phyloP scores from a whole-genome alignment of 2,888 invertebrate species.

The Platerodrilus igneus region DNA sequence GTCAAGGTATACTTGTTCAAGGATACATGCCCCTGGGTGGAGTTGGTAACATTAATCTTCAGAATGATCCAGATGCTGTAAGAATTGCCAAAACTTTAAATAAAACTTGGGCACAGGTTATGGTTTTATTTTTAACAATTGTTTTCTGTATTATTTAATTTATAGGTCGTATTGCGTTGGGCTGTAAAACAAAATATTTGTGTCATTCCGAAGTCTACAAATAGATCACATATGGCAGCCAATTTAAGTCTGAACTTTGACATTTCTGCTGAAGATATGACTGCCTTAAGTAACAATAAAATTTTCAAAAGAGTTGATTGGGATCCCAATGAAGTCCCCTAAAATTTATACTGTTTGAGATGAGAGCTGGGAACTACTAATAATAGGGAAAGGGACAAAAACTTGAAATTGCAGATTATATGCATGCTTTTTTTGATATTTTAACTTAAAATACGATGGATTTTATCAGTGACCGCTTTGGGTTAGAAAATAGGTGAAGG shows the following conservation, averaged over 20 bases:
- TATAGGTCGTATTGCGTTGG: slow-evolving; percentile 64
- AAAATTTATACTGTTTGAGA: not conserved
- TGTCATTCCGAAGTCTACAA: slow-evolving; percentile 62
- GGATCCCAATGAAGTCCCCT: slow-evolving; percentile 47
- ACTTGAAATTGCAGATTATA: too few species aligned
- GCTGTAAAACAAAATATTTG: slow-evolving; percentile 67
- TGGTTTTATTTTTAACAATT: slow-evolving; percentile 2
- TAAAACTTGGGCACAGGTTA: slow-evolving; percentile 58
- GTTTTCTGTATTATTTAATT: slow-evolving; percentile 12
- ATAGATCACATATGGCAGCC: slow-evolving; percentile 53
- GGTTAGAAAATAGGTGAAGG: too few species aligned
- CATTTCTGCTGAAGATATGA: slow-evolving; percentile 54
- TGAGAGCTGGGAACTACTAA: too few species aligned
- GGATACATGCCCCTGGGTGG: slow-evolving; percentile 77
- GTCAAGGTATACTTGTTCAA: slow-evolving; percentile 66
- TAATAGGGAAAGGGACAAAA: too few species aligned
- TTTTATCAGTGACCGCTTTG: too few species aligned
- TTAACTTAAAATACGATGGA: too few species aligned
- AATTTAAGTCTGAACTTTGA: slow-evolving; percentile 58
- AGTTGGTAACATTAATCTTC: slow-evolving; percentile 49
- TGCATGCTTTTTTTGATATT: too few species aligned
- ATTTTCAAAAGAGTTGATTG: slow-evolving; percentile 52
- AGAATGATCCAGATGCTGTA: slow-evolving; percentile 56
- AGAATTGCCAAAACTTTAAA: slow-evolving; percentile 56
- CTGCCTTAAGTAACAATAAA: slow-evolving; percentile 47